Evolutionary conservation across 1,140 invertebrate genomes (phyloP).

Genomic region (Goniozus legneri): DNA sequence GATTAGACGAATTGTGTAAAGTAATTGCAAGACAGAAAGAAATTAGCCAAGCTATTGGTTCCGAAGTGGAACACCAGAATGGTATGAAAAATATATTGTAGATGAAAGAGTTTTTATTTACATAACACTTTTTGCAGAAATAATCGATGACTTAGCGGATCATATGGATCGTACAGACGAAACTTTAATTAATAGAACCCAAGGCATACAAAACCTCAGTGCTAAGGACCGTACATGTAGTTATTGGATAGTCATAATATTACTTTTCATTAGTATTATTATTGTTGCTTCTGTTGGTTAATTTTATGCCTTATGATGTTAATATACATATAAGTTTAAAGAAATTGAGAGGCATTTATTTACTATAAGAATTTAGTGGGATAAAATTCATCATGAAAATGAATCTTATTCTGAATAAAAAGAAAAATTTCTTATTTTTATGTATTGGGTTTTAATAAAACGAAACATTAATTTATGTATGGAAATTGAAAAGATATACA

Average conservation of each 20-base stretch:
- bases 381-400: no score
- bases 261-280: constrained; percentile 58
- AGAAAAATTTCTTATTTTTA: no score
- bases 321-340: no score
- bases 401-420: no score
- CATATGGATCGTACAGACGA: constrained; percentile 69
- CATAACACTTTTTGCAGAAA: constrained; percentile 53
- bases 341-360: no score
- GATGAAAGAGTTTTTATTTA: neutral
- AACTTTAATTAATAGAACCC: constrained; percentile 65
- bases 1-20: constrained; percentile 71
- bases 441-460: no score
- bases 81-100: constrained; percentile 51
- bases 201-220: constrained; percentile 62
- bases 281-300: constrained; percentile 18
- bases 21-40: constrained; percentile 75
- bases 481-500: no score
- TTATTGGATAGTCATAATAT: constrained; percentile 67
- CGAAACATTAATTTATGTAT: no score
- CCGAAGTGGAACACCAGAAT: constrained; percentile 78
- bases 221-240: constrained; percentile 69
- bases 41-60: constrained; percentile 70
- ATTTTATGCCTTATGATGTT: constrained; percentile 9
- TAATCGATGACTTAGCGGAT: constrained; percentile 75
- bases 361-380: no score